Evolutionary conservation across 2,797 vertebrate genomes (phyloP).

Genomic region (Schizothorax lantsangensis): DNA sequence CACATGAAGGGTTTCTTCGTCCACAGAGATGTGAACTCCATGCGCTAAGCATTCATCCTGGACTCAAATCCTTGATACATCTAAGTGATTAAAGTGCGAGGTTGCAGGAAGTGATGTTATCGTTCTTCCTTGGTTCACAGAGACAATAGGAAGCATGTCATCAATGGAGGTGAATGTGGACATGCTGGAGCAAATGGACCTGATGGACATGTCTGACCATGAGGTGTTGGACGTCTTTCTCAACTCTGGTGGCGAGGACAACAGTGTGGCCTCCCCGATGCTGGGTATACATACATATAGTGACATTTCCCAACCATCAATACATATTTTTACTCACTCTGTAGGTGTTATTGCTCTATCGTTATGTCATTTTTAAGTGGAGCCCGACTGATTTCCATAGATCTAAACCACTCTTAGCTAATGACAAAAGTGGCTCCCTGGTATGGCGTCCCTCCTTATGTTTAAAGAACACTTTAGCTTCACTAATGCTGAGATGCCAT

Average conservation of each 20-base stretch:
- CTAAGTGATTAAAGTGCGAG: neutral
- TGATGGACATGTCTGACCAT: slow-evolving; percentile 88
- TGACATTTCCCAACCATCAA: neutral
- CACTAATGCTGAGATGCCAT: neutral
- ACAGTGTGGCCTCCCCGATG: slow-evolving; percentile 81
- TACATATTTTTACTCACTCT: neutral
- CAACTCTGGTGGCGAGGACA: slow-evolving; percentile 85
- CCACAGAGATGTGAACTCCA: slow-evolving; percentile 2
- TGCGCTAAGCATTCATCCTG: slow-evolving; percentile 62
- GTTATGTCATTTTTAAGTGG: neutral
- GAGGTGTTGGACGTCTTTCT: slow-evolving; percentile 88
- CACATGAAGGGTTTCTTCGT: neutral
- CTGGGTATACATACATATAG: slow-evolving; percentile 75
- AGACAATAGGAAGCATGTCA: slow-evolving; percentile 89
- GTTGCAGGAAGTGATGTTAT: slow-evolving; percentile 34
- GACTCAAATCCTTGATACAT: slow-evolving; percentile 68
- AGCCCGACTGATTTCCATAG: neutral
- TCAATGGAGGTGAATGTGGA: slow-evolving; percentile 91
- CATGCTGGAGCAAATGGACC: slow-evolving; percentile 89
- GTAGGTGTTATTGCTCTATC: neutral
- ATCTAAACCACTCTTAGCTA: slow-evolving; percentile 19
- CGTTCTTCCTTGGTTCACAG: slow-evolving; percentile 68
- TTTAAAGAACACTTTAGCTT: slow-evolving; percentile 19
- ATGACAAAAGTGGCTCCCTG: slow-evolving; percentile 1
- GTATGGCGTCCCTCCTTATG: neutral